A percentile compares a stretch with the other conserved stretches of the same genome.
These are phyloP conservation scores for Stenodera caucasica DNA, from an alignment of 2,888 invertebrate species.

Conservation along the genomic window DNA sequence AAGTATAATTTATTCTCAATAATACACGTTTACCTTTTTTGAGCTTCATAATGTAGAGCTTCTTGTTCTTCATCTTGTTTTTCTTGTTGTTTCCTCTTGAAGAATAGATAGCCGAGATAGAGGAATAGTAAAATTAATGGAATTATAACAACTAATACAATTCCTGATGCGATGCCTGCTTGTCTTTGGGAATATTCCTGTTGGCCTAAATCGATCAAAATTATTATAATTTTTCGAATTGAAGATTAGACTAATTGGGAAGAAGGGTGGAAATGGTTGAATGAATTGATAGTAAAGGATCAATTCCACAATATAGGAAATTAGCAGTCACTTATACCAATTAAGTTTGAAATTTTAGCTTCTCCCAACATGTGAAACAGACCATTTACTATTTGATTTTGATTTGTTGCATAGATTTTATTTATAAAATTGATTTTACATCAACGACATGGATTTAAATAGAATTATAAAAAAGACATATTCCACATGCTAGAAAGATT, in stretches of 20 bases:
- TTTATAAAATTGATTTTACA: constrained; percentile 29
- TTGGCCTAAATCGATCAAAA: constrained; percentile 60
- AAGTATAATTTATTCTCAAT: no score
- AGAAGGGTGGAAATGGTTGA: no score
- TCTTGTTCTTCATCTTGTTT: constrained; percentile 40
- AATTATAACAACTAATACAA: constrained; percentile 74
- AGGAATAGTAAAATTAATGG: constrained; percentile 73
- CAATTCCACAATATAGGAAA: constrained; percentile 49
- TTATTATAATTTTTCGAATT: no score
- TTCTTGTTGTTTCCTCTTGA: constrained; percentile 44
- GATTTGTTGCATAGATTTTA: constrained; percentile 28
- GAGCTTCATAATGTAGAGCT: constrained; percentile 25
- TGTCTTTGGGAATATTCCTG: constrained; percentile 80
- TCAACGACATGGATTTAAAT: constrained; percentile 14
- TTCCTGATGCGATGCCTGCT: constrained; percentile 76
- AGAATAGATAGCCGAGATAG: constrained; percentile 47
- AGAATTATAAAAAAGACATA: constrained; percentile 23
- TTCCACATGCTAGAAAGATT: constrained; percentile 42
- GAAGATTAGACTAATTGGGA: no score
- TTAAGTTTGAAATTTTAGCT: constrained; percentile 26
- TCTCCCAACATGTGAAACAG: constrained; percentile 52
- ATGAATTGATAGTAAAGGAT: constrained; percentile 35
- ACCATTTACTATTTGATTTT: constrained; percentile 30
- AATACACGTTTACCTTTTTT: constrained; percentile 26
- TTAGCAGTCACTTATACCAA: constrained; percentile 38